Evolutionary conservation across 2,888 invertebrate species (phyloP).

Genomic region (Phyto melanocephala): DNA sequence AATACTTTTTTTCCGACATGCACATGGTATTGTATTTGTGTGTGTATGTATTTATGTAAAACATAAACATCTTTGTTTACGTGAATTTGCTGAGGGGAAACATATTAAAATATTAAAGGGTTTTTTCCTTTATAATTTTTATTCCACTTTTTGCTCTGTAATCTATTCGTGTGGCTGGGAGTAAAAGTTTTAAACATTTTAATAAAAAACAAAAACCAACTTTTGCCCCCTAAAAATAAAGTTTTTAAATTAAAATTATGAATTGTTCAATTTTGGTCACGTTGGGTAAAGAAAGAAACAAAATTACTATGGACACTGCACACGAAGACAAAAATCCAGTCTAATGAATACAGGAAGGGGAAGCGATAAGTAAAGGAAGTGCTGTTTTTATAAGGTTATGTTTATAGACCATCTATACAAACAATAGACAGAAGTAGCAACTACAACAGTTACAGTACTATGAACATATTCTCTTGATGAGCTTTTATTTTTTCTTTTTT

Average conservation of each 20-base stretch:
- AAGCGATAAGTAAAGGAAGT: constrained; percentile 51
- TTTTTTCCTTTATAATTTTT: constrained; percentile 7
- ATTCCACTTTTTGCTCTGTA: neutral
- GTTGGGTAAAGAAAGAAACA: constrained; percentile 38
- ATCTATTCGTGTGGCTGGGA: neutral
- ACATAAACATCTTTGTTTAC: neutral
- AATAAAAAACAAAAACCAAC: constrained; percentile 25
- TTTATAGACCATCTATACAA: constrained; percentile 46
- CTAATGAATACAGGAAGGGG: constrained; percentile 50
- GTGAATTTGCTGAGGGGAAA: constrained; percentile 26
- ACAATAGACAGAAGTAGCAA: constrained; percentile 12
- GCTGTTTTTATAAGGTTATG: constrained; percentile 23
- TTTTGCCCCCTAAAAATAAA: constrained; percentile 62
- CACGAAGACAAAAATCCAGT: constrained; percentile 10
- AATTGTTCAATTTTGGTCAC: constrained; percentile 67
- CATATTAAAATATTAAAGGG: constrained; percentile 53
- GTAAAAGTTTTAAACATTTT: constrained; percentile 10
- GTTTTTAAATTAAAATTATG: constrained; percentile 70
- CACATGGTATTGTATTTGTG: too few relatives aligned
- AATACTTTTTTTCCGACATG: too few relatives aligned
- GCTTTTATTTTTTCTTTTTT: constrained; percentile 9
- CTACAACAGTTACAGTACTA: neutral
- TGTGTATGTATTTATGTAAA: too few relatives aligned
- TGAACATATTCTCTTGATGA: constrained; percentile 37
- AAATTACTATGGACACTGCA: constrained; percentile 2